These are phyloP conservation scores for Paramormyrops kingsleyae DNA, from an alignment of 2,113 vertebrate species.

Conservation along the genomic window DNA sequence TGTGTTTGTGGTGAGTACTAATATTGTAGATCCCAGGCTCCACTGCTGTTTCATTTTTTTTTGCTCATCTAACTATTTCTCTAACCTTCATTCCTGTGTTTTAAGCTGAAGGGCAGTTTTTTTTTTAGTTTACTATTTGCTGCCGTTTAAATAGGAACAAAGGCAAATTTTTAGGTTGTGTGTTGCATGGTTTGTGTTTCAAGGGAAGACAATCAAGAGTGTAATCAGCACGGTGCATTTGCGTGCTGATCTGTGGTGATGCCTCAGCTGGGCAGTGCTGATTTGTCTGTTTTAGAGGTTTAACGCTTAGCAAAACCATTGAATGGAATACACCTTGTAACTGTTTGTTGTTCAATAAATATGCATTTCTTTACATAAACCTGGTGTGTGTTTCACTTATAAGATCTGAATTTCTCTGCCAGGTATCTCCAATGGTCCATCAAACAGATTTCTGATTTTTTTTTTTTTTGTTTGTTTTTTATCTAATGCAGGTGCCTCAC, in stretches of 20 bases:
- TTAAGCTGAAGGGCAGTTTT: conserved; percentile 18
- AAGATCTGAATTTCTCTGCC: background rate
- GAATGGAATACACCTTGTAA: conserved; percentile 42
- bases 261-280: background rate
- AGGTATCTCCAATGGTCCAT: background rate
- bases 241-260: background rate
- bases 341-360: conserved; percentile 55
- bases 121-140: conserved; percentile 15
- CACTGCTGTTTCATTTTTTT: conserved; percentile 27
- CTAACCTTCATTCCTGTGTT: conserved; percentile 12
- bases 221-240: conserved; percentile 22
- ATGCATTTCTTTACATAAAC: conserved; percentile 50
- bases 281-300: background rate
- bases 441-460: background rate
- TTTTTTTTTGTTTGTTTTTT: too few species aligned
- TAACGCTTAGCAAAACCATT: conserved; percentile 40
- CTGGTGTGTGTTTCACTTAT: background rate
- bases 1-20: conserved; percentile 17
- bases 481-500: too few species aligned
- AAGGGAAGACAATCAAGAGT: conserved; percentile 50
- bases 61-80: conserved; percentile 31
- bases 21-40: conserved; percentile 42
- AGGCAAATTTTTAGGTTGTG: background rate
- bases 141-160: background rate
- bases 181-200: conserved; percentile 40